Base-by-base conservation (phyloP, 2,888 invertebrate species). In the Papilio protenor region DNA sequence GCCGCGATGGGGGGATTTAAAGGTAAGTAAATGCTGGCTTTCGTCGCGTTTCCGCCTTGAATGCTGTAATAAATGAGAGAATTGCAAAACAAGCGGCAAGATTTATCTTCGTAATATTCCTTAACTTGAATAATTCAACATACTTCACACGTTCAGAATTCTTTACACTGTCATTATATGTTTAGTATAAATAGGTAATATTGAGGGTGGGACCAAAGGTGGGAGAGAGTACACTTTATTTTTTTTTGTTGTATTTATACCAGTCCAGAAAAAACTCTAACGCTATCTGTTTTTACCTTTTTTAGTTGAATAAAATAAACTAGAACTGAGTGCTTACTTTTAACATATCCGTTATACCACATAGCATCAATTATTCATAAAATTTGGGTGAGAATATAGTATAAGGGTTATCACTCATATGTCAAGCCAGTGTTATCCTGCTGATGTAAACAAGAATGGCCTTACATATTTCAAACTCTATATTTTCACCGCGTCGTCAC, bases 31-130 rank as follows among this genome's bases (percentile, higher is more conserved):
- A 66, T 45, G 66, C 12, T 45, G 21, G 45, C 66, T 69, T 69
- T 69, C 66, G 66, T 69, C 40, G 66, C 12, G 45, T 69, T 69
- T 45, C 66, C 40, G 45, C n/a, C 45, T 45, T 11, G 66, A 69
- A 21, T 69, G 45, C 45, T 69, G 45, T 69, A 64, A 66, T 66
- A 45, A 69, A 69, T 69, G 66, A 69, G 66, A 69, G 45, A 69
- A 69, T 69, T 69, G 66, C 66, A 69, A 69, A 69, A 69, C 45
- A 69, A 45, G 66, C 45, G 66, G 66, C 1, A 21, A 69, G 45
- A 69, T 69, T 69, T 69, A 69, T 69, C 45, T 69, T 6, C 45
- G 45, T 10, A n/a, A 69, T 69, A 45, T 45, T 45, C 45, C 21
- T 69, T 21, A 69, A 45, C 66, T 45, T 69, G 66, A 69, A 69